Base-by-base conservation (phyloP, 2,888 invertebrate genomes). In the Chrysina gloriosa region DNA sequence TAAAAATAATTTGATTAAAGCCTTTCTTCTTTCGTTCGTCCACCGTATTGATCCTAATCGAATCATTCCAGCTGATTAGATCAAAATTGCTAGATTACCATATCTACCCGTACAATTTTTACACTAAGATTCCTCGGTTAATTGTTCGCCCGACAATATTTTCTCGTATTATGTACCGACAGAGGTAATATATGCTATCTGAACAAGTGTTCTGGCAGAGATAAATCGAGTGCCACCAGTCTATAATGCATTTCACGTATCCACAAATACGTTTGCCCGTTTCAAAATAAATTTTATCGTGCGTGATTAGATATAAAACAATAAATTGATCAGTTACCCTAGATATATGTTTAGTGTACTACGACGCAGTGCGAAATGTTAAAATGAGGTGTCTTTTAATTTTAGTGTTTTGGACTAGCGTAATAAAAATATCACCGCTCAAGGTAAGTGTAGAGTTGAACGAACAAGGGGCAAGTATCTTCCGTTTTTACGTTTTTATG, bases 241-340 rank as follows among this genome's bases (percentile, higher is more conserved):
- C 25, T 25, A 64, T 64, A 50, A 64, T 48, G 34, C 50, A 64
- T 34, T 29, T 5, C 47, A 47, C 7, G 23, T 63, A 47, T 21
- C 23, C 5, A 39, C 36, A 45, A 14, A 23, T 9, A 64, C 39
- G 34, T 50, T 45, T 42, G 45, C 42, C 6, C 29, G 19, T 42
- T 61, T 27, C 58, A 9, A 42, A 61, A 54, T 54, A 61, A 14
- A 14, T 42, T 64, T 66, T 58, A 66, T 66, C 66, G 25, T 4
- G 2, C 61, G 27, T 42, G 61, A 69, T 69, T 69, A 69, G 69
- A 65, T 69, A 69, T 45, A 54, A 34, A 54, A 61, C 52, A 63
- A 67, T 67, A 63, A 67, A 63, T 52, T 52, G 39, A 63, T 66
- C 58, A 67, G 54, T 54, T 29, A 14, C 7, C 36, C 25, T 16